Evolutionary conservation across 2,113 vertebrate species (phyloP).

Genomic region (Hydropotes inermis): DNA sequence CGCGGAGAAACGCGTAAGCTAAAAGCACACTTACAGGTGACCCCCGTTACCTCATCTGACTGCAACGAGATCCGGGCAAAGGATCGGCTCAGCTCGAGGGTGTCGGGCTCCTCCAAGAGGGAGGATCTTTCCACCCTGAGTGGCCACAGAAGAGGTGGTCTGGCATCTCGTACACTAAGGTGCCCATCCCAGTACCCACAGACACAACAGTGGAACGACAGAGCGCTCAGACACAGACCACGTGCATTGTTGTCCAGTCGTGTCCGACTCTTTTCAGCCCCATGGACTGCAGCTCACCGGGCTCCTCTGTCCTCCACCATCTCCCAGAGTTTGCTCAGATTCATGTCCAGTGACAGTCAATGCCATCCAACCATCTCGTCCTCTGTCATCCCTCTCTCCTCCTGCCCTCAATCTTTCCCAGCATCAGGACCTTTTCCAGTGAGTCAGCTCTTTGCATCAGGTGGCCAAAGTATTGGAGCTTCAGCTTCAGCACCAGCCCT

Average conservation of each 20-base stretch:
- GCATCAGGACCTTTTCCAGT: background rate
- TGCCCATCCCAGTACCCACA: accelerated
- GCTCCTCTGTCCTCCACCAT: background rate
- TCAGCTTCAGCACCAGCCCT: background rate
- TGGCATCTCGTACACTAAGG: background rate
- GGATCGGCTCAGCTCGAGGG: no score
- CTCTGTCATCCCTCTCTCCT: background rate
- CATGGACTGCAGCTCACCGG: background rate
- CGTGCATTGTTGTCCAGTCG: background rate
- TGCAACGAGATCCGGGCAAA: background rate
- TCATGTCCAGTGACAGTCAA: background rate
- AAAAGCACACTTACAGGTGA: background rate
- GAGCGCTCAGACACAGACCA: background rate
- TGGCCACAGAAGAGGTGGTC: background rate
- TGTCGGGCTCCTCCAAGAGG: accelerated
- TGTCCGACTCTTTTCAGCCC: background rate
- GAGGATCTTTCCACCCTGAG: no score
- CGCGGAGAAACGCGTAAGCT: accelerated
- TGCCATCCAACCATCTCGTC: background rate
- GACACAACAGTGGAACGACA: background rate
- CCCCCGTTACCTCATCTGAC: no score
- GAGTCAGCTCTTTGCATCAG: background rate
- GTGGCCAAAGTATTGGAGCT: background rate
- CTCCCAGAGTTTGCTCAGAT: background rate
- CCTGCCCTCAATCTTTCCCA: background rate